These are phyloP conservation scores for Gymnopithys bicolor DNA, from an alignment of 2,797 vertebrate genomes.

Conservation along the genomic window DNA sequence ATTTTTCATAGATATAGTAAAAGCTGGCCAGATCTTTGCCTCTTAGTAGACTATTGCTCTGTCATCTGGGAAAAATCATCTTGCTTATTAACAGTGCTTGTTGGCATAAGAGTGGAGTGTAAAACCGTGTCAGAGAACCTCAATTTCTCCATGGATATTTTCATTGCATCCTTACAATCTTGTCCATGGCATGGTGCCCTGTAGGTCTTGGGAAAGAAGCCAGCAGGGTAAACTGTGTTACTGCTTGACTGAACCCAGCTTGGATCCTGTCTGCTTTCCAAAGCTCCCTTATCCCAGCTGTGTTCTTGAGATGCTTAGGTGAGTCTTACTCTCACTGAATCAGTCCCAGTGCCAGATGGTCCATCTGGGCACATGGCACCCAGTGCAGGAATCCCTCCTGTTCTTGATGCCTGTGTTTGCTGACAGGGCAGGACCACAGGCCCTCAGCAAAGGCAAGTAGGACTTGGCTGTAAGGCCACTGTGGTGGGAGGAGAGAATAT, in stretches of 20 bases:
- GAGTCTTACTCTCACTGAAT: background rate
- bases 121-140: background rate
- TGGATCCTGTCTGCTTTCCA: background rate
- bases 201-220: background rate
- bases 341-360: background rate
- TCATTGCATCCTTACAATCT: background rate
- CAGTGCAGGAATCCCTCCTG: background rate
- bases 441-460: background rate
- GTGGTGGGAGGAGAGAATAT: background rate
- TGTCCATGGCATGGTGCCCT: background rate
- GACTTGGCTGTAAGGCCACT: background rate
- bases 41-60: background rate
- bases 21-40: background rate
- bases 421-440: background rate
- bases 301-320: background rate
- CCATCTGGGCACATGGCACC: background rate
- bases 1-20: background rate
- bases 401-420: background rate
- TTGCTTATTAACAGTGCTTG: background rate
- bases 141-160: background rate
- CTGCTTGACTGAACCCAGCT: background rate
- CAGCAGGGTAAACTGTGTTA: background rate
- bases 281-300: background rate
- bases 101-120: background rate
- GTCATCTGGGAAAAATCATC: background rate